Base-by-base conservation (phyloP, 2,113 vertebrate genomes). In the Arenaria interpres region DNA sequence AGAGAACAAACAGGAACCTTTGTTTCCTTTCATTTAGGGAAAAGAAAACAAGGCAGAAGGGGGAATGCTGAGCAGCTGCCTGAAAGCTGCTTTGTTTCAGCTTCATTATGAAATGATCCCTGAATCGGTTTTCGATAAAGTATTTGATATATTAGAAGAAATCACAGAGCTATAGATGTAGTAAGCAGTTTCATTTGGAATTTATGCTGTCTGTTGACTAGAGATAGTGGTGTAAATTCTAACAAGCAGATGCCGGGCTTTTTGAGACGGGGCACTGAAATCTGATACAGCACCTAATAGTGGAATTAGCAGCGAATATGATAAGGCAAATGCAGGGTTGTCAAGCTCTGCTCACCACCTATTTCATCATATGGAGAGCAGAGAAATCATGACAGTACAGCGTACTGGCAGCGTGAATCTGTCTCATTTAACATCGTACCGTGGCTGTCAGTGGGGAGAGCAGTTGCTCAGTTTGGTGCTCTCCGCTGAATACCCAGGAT, bases 1-100 rank as follows among this genome's bases (percentile, higher is more conserved):
- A 90, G 45, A 95, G 76, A 96, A 92, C 96, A 97, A 97, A 97
- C 93, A 97, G 93, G 93, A 98, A 97, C 87, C 77, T 91, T 96
- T 90, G 81, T 88, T 97, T 98, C 86, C 94, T 97, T 97, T 93
- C 66, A 69, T 83, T 93, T 94, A 71, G 78, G 39, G 24, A 81
- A 95, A 84, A 89, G 89, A 96, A 96, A 81, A 77, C n/a, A 91
- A 91, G 48, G 67, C 35, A 92, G 94, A 95, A 82, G 54, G 63
- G 96, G 22, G 27, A 96, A 86, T 79, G 86, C 88, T 94, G 91
- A 95, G 72, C 82, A 96, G 91, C 77, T 92, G 75, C 41, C 78
- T 59, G 48, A 93, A 93, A 93, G 46, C 48, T 94, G 72, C 73
- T 96, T 95, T 92, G 53, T 85, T 76, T 89, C 86, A 82, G 39